Conservation (phyloP, 2,113 vertebrate species). For the Cercopithecus mona region DNA sequence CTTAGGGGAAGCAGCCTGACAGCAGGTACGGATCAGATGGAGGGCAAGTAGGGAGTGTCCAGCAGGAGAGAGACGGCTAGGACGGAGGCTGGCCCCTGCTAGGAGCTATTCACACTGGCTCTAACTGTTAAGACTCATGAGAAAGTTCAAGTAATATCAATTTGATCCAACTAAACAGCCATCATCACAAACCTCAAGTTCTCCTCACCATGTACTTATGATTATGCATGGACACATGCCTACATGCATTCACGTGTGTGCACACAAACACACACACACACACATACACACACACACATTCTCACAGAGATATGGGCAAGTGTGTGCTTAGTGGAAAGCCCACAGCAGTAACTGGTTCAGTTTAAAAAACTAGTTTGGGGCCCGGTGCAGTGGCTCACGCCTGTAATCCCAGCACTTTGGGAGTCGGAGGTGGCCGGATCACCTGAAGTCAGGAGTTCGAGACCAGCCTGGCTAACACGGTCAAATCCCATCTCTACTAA, state of each 20-base stretch:
- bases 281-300: accelerated
- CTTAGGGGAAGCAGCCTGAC: no score
- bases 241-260: accelerated
- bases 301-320: accelerated
- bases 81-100: background rate
- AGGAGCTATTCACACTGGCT: background rate
- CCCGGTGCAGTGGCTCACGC: no score
- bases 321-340: background rate
- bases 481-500: no score
- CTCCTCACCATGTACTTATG: no score
- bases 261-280: no score
- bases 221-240: background rate
- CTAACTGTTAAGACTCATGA: background rate
- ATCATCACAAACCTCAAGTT: background rate
- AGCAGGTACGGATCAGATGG: background rate
- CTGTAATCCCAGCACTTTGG: no score
- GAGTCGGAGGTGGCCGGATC: no score
- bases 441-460: no score
- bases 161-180: background rate
- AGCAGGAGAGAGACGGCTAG: background rate
- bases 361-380: background rate
- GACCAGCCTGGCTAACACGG: no score
- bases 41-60: accelerated
- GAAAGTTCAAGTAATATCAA: background rate
- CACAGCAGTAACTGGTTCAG: background rate